phyloP scores from a whole-genome alignment of 2,797 vertebrate species.

The Luscinia luscinia region DNA sequence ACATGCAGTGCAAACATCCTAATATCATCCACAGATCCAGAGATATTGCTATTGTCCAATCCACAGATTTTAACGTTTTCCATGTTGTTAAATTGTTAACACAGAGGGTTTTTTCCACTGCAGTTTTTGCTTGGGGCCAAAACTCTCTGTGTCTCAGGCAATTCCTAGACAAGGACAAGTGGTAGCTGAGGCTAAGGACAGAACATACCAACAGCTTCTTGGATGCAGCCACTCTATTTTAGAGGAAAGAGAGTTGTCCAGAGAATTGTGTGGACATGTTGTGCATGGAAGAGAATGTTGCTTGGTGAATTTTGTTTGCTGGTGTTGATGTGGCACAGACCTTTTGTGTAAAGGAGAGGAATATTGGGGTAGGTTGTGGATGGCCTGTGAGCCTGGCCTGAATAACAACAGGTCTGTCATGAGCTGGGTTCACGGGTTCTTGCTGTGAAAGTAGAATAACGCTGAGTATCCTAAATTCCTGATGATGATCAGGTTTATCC shows the following conservation, averaged over 20 bases:
- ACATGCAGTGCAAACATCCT: not conserved
- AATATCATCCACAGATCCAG: not conserved
- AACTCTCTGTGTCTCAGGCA: not conserved
- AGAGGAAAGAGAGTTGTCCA: not conserved
- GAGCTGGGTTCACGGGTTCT: not conserved
- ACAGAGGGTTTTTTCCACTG: not conserved
- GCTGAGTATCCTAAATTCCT: not conserved
- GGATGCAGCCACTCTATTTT: not conserved
- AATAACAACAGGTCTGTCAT: not conserved
- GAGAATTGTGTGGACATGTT: not conserved
- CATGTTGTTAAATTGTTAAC: not conserved
- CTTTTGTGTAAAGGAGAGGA: not conserved
- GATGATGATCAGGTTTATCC: not conserved
- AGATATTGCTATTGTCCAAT: not conserved
- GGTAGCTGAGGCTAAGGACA: not conserved
- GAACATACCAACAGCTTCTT: not conserved
- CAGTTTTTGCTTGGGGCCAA: not conserved
- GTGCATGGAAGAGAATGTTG: not conserved
- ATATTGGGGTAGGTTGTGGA: not conserved
- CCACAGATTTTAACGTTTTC: not conserved
- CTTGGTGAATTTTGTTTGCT: not conserved
- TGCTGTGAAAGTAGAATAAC: not conserved
- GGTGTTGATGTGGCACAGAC: not conserved
- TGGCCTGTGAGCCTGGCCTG: not conserved
- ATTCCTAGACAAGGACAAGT: not conserved